These are phyloP conservation scores for Trinectes maculatus DNA, from an alignment of 2,113 vertebrate genomes.

Conservation along the genomic window DNA sequence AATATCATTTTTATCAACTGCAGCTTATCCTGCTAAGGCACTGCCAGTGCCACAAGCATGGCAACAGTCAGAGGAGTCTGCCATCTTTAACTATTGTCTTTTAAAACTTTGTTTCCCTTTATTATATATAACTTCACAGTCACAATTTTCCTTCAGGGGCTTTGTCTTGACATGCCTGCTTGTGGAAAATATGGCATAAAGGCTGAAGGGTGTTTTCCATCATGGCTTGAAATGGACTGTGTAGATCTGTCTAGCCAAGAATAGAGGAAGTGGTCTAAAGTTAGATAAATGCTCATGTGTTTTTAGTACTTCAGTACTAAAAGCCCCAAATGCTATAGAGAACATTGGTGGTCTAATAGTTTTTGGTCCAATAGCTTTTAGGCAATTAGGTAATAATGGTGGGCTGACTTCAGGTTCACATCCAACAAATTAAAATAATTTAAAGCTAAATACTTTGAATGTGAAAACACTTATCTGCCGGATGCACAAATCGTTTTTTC, in stretches of 20 bases:
- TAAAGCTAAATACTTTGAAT: not conserved
- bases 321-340: constrained; percentile 18
- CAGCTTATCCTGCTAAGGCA: not conserved
- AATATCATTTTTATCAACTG: not conserved
- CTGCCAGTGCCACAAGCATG: not conserved
- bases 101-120: constrained; percentile 36
- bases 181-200: constrained; percentile 61
- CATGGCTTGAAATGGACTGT: constrained; percentile 54
- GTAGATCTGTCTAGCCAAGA: constrained; percentile 38
- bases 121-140: constrained; percentile 38
- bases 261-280: constrained; percentile 75
- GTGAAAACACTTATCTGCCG: not conserved
- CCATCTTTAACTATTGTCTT: constrained; percentile 12
- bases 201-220: constrained; percentile 71
- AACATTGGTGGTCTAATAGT: not conserved
- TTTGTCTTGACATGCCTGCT: constrained; percentile 44
- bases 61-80: not conserved
- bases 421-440: not conserved
- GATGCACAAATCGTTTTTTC: not conserved
- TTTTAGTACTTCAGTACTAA: constrained; percentile 30
- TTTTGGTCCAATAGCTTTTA: constrained; percentile 15
- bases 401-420: not conserved
- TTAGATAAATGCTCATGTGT: constrained; percentile 44
- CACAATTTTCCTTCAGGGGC: constrained; percentile 42
- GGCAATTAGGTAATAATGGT: not conserved